Evolutionary conservation across 2,113 vertebrate genomes (phyloP).

Genomic region (Columba livia): DNA sequence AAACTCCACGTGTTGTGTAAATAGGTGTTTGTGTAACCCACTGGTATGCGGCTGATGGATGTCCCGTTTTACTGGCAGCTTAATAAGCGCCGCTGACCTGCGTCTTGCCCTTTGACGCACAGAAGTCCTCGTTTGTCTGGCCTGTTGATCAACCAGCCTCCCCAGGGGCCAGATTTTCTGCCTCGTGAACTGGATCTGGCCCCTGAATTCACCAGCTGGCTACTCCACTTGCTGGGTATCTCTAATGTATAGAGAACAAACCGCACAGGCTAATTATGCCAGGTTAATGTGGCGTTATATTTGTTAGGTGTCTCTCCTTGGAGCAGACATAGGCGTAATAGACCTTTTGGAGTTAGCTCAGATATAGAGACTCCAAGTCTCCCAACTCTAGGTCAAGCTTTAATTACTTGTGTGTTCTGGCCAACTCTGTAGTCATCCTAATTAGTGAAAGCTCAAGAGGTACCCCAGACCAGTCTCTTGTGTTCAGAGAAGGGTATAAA

Average conservation of each 20-base stretch:
- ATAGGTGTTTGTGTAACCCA: background rate
- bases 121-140: background rate
- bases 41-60: background rate
- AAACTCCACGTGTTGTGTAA: background rate
- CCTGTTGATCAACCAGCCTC: slow-evolving; percentile 4
- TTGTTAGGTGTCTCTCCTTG: background rate
- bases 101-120: slow-evolving; percentile 4
- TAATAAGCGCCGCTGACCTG: slow-evolving; percentile 30
- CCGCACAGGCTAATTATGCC: background rate
- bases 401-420: background rate
- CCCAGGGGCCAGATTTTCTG: slow-evolving; percentile 8
- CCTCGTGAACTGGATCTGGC: slow-evolving; percentile 8
- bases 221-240: background rate
- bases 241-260: background rate
- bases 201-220: slow-evolving; percentile 41
- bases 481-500: background rate
- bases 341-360: background rate
- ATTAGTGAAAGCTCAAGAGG: background rate
- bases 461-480: background rate
- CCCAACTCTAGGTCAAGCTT: background rate
- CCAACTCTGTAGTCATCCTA: background rate
- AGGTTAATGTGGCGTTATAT: background rate
- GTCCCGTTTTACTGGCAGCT: background rate
- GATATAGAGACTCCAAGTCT: background rate
- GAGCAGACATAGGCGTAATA: background rate